Percentiles rank a stretch among this genome's conserved stretches.
Conservation (phyloP, 2,113 vertebrate species). For the Caranx ignobilis region DNA sequence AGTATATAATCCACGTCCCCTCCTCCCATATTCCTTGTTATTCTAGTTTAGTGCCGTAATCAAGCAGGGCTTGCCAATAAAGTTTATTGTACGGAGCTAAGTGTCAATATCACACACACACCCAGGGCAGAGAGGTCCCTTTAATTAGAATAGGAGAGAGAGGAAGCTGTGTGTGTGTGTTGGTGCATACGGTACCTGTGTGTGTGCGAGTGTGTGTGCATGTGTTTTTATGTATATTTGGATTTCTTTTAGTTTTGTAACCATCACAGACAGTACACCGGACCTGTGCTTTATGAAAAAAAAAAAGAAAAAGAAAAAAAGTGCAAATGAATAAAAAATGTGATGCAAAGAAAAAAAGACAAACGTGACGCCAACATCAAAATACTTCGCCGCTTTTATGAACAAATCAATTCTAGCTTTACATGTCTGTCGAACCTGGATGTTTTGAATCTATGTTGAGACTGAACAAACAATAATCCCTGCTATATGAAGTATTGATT, state of each 20-base stretch:
- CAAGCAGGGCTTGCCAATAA: conserved; percentile 99
- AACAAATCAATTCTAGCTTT: conserved; percentile 76
- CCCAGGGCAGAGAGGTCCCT: conserved; percentile 91
- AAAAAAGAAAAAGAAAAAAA: conserved; percentile 34
- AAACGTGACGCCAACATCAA: conserved; percentile 64
- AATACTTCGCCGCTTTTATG: conserved; percentile 69
- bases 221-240: conserved; percentile 45
- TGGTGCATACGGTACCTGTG: conserved; percentile 28
- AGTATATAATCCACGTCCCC: conserved; percentile 83
- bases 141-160: conserved; percentile 99
- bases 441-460: conserved; percentile 72
- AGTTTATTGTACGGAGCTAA: conserved; percentile 99
- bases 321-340: conserved; percentile 52
- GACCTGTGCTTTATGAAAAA: conserved; percentile 43
- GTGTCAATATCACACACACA: conserved; percentile 99
- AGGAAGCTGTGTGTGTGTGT: conserved; percentile 74
- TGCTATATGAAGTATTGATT: conserved; percentile 81
- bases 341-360: conserved; percentile 28
- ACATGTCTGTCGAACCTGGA: conserved; percentile 68
- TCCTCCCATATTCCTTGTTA: conserved; percentile 95
- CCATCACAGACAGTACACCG: conserved; percentile 37
- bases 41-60: conserved; percentile 95
- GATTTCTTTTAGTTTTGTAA: conserved; percentile 52
- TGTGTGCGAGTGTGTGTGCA: conserved; percentile 25
- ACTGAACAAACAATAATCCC: conserved; percentile 78